These are phyloP conservation scores for Atherinomorus stipes DNA, from an alignment of 2,113 vertebrate genomes.

Conservation along the genomic window DNA sequence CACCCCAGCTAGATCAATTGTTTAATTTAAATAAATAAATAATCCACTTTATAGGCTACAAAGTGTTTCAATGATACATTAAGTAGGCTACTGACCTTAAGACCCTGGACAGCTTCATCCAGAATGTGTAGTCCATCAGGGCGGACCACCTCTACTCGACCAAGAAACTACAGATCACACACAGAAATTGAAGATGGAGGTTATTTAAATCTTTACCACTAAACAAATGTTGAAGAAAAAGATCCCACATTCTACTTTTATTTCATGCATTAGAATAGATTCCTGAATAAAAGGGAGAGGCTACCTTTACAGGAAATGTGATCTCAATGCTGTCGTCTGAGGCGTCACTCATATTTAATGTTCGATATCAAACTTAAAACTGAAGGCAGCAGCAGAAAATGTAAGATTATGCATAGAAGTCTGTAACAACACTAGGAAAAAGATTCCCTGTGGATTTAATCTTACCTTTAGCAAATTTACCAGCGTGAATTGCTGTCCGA, in stretches of 20 bases:
- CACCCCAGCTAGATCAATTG: not conserved
- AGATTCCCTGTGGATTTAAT: not conserved
- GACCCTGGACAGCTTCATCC: slow-evolving; percentile 63
- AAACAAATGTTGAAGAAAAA: no score
- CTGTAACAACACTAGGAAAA: not conserved
- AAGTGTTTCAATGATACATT: no score
- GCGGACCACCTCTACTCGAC: slow-evolving; percentile 73
- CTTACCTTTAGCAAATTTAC: not conserved
- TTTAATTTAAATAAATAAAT: not conserved
- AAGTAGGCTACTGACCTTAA: slow-evolving; percentile 67
- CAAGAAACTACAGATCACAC: slow-evolving; percentile 72
- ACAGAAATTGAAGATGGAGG: not conserved
- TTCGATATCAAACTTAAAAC: not conserved
- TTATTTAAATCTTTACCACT: not conserved
- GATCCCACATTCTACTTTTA: not conserved
- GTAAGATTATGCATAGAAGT: not conserved
- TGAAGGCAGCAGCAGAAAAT: not conserved
- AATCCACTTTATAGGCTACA: no score
- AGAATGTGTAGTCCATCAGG: slow-evolving; percentile 73
- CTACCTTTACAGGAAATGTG: slow-evolving; percentile 79
- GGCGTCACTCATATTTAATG: slow-evolving; percentile 66
- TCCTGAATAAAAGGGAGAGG: not conserved
- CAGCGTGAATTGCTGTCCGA: not conserved
- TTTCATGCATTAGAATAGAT: not conserved
- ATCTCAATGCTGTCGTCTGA: slow-evolving; percentile 77